Base-by-base conservation (phyloP, 2,888 invertebrate genomes). In the Ochlodes sylvanus region DNA sequence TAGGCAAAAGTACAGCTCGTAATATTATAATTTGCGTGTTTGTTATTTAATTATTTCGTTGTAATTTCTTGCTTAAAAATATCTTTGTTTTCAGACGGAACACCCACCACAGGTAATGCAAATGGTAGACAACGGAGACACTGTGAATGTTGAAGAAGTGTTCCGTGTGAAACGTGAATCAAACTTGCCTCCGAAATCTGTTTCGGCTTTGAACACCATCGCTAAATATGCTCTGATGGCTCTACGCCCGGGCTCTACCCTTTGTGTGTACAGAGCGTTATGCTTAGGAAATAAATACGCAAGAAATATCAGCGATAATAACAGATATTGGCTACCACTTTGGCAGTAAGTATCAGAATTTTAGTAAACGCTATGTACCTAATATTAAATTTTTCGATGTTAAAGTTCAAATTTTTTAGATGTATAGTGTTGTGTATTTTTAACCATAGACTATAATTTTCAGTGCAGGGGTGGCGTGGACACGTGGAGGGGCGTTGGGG, bases 401-500 rank as follows among this genome's bases (percentile, higher is more conserved):
- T 27, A 5, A 27, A 4, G 27, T 27, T 27, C 27, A 27, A 27
- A 27, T 5, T 27, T 27, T 27, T 27, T 27, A n/a, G n/a, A n/a
- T n/a, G n/a, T n/a, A n/a, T n/a, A n/a, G n/a, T n/a, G n/a, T n/a
- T n/a, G n/a, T n/a, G n/a, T n/a, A n/a, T n/a, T n/a, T n/a, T n/a
- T n/a, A n/a, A n/a, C n/a, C n/a, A n/a, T n/a, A n/a, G n/a, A n/a
- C n/a, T n/a, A n/a, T 15, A 21, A 32, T 70, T 71, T 75, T n/a
- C 86, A 97, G 97, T 80, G 94, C 96, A 70, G 96, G 96, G n/a
- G 94, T 96, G 86, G 96, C 96, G 70, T 97, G 96, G 96, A 84
- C 95, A 7, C 95, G 96, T 0, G 95, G 96, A 0, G 86, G 87
- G 3, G 85, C 87, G 6, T 77, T 91, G 27, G 90, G 89, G 0